phyloP scores from a whole-genome alignment of 2,797 vertebrate species.

The Hypotaenidia okinawae region DNA sequence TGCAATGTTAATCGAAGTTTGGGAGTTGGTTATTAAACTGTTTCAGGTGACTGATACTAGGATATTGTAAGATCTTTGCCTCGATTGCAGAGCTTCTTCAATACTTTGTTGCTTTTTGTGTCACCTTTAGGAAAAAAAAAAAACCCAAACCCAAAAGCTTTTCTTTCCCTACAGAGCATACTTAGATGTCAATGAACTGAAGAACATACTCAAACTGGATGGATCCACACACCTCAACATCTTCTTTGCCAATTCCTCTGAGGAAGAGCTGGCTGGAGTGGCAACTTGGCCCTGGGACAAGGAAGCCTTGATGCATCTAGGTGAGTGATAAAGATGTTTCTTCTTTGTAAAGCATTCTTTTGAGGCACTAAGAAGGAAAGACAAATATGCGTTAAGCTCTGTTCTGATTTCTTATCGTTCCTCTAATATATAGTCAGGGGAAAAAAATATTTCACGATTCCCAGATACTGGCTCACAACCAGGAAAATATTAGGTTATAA shows the following conservation, averaged over 20 bases:
- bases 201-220: constrained; percentile 92
- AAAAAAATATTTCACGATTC: constrained; percentile 73
- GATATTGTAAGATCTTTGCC: constrained; percentile 1
- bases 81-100: constrained; percentile 31
- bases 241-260: constrained; percentile 98
- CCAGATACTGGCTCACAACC: constrained; percentile 73
- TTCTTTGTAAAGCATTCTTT: constrained; percentile 54
- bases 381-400: constrained; percentile 50
- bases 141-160: neutral
- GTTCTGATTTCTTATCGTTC: constrained; percentile 59
- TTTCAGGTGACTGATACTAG: neutral
- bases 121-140: constrained; percentile 23
- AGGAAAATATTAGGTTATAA: constrained; percentile 79
- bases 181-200: constrained; percentile 96
- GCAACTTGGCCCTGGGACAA: constrained; percentile 99
- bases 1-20: constrained; percentile 50
- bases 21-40: constrained; percentile 40
- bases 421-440: constrained; percentile 53
- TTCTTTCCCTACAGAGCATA: constrained; percentile 87
- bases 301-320: constrained; percentile 95
- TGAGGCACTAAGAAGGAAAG: constrained; percentile 46
- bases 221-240: constrained; percentile 97
- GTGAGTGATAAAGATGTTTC: constrained; percentile 78
- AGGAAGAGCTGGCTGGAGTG: constrained; percentile 96
- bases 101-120: neutral